A percentile compares a stretch with the other conserved stretches of the same genome.
These are phyloP conservation scores for Pasiphila rectangulata DNA, from an alignment of 2,888 invertebrate genomes.

Conservation along the genomic window DNA sequence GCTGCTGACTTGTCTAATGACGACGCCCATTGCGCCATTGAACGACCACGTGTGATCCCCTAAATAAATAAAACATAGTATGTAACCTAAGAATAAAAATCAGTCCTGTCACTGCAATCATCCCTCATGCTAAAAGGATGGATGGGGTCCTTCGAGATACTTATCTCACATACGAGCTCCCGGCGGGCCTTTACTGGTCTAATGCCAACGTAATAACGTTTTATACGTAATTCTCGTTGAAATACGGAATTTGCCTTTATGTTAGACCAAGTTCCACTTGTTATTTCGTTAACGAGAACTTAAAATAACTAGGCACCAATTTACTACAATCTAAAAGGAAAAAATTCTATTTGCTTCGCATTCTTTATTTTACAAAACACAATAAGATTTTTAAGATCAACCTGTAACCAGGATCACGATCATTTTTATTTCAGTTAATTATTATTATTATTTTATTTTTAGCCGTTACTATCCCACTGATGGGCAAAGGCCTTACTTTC, in stretches of 20 bases:
- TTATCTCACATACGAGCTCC: conserved; percentile 31
- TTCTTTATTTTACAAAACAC: too few relatives aligned
- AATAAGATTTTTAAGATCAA: too few relatives aligned
- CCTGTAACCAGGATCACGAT: too few relatives aligned
- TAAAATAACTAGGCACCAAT: too few relatives aligned
- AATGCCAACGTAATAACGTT: conserved; percentile 27
- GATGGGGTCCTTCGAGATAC: conserved; percentile 29
- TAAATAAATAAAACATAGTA: neutral
- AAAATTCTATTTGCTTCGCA: too few relatives aligned
- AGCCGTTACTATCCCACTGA: too few relatives aligned
- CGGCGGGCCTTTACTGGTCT: conserved; percentile 27
- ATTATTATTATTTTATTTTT: too few relatives aligned
- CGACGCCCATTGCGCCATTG: neutral
- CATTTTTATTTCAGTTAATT: too few relatives aligned
- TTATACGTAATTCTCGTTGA: conserved; percentile 19
- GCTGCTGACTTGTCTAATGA: too few relatives aligned
- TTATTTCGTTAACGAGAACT: too few relatives aligned
- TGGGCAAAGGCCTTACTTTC: too few relatives aligned
- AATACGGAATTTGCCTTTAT: conserved; percentile 8
- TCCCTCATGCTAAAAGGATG: conserved; percentile 31
- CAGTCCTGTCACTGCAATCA: conserved; percentile 27
- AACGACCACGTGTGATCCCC: neutral
- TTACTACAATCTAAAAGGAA: too few relatives aligned
- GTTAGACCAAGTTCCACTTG: neutral
- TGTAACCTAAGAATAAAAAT: conserved; percentile 24